A percentile compares a stretch with the other conserved stretches of the same genome.
These are phyloP conservation scores for Hormiphora californensis DNA, from an alignment of 37 sponge, comb jelly and placozoan genomes.

Conservation along the genomic window DNA sequence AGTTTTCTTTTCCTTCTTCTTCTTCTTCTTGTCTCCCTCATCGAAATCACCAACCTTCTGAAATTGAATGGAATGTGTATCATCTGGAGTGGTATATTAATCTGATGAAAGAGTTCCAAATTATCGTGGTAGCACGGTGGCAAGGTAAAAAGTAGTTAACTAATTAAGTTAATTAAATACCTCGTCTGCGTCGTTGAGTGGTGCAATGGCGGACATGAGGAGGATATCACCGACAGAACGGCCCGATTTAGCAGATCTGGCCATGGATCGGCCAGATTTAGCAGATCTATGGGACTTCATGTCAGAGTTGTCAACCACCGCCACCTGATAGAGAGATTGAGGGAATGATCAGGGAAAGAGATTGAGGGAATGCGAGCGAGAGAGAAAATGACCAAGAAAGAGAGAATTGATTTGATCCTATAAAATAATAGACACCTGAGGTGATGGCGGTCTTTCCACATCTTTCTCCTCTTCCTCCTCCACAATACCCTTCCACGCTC, in stretches of 20 bases:
- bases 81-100: neutral
- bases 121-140: too few relatives aligned
- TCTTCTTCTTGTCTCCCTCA: neutral
- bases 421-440: neutral
- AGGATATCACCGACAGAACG: too few relatives aligned
- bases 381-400: neutral
- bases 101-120: neutral
- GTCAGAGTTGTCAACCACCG: neutral
- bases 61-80: neutral
- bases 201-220: too few relatives aligned
- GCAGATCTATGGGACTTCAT: neutral
- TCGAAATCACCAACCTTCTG: neutral
- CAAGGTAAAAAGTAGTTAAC: too few relatives aligned
- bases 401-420: neutral
- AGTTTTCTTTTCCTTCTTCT: neutral
- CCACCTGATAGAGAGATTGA: too few relatives aligned
- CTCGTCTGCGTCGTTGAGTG: too few relatives aligned
- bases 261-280: too few relatives aligned
- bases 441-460: neutral
- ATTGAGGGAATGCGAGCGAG: too few relatives aligned
- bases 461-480: neutral
- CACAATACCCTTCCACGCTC: neutral
- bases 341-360: too few relatives aligned
- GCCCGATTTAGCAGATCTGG: too few relatives aligned
- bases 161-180: too few relatives aligned